Conservation (phyloP, 2,888 invertebrate species). For the Heliconius charithonia region DNA sequence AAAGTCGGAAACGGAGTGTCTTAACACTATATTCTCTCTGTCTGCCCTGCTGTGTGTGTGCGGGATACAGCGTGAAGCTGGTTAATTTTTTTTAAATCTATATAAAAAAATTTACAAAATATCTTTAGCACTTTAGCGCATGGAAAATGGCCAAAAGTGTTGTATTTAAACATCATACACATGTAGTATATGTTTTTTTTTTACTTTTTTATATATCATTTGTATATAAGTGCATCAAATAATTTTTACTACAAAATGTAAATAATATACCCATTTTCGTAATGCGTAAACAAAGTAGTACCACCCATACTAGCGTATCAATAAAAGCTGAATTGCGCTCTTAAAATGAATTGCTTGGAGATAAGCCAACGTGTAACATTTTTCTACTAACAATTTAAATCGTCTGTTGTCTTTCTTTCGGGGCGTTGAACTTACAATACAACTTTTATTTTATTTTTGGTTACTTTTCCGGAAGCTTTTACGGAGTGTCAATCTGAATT, state of each 20-base stretch:
- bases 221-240: neutral
- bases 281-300: conserved; percentile 1
- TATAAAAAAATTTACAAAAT: too few relatives aligned
- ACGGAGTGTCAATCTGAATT: conserved; percentile 5
- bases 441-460: conserved; percentile 24
- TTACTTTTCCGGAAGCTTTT: conserved; percentile 24
- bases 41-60: too few relatives aligned
- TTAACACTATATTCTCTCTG: too few relatives aligned
- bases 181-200: neutral
- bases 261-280: neutral
- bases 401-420: conserved; percentile 41
- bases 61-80: too few relatives aligned
- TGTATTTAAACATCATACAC: neutral
- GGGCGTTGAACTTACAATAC: conserved; percentile 39
- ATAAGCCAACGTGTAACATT: conserved; percentile 46
- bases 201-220: neutral
- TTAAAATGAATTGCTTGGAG: conserved; percentile 44
- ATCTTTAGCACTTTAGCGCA: neutral
- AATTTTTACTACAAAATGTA: neutral
- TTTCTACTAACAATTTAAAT: conserved; percentile 44
- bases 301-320: neutral
- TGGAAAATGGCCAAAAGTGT: conserved; percentile 13
- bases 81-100: too few relatives aligned
- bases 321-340: conserved; percentile 47
- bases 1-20: too few relatives aligned